phyloP scores from a whole-genome alignment of 2,888 invertebrate genomes.

The Salticus scenicus region DNA sequence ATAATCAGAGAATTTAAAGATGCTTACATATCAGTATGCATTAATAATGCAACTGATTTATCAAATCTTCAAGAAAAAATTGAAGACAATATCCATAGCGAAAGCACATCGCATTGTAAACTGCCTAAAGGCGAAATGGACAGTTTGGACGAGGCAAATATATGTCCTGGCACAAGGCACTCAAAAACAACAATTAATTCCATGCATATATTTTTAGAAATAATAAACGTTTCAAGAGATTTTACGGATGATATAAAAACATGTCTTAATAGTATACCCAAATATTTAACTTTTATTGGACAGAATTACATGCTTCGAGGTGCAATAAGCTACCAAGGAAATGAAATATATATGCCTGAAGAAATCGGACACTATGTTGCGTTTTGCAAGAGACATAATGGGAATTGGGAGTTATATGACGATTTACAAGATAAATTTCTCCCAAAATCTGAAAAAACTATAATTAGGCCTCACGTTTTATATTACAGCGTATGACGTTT shows the following conservation, averaged over 20 bases:
- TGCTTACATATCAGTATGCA: not conserved
- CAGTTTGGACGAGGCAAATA: not conserved
- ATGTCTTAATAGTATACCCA: not conserved
- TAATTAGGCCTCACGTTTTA: not conserved
- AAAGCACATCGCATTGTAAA: too few relatives aligned
- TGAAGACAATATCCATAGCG: too few relatives aligned
- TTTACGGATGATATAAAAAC: not conserved
- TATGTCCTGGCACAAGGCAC: not conserved
- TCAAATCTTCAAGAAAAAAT: too few relatives aligned
- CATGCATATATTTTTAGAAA: not conserved
- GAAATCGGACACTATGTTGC: not conserved
- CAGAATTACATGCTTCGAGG: not conserved
- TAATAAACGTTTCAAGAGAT: not conserved
- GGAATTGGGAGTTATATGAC: not conserved
- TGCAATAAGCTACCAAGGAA: not conserved
- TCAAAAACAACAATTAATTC: not conserved
- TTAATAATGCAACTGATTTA: not conserved
- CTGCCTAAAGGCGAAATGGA: not conserved
- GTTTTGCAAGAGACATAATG: not conserved
- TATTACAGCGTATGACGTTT: not conserved
- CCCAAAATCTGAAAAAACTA: not conserved
- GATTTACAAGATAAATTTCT: not conserved
- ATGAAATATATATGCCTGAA: not conserved
- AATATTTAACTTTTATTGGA: not conserved
- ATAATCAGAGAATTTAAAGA: not conserved